A percentile compares a stretch with the other conserved stretches of the same genome.
phyloP scores from a whole-genome alignment of 2,797 vertebrate species.

The Syngnathus acus region DNA sequence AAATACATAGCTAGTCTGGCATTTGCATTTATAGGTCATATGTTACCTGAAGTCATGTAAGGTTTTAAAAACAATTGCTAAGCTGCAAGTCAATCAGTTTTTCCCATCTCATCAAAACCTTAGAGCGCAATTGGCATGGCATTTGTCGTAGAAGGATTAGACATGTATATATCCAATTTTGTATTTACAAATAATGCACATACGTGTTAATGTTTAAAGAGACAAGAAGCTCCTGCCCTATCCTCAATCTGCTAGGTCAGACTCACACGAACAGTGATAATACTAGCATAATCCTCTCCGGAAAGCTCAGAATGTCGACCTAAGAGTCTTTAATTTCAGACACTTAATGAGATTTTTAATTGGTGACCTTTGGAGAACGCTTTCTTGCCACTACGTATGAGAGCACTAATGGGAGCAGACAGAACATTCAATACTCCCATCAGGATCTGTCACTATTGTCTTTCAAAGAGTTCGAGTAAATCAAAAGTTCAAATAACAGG shows the following conservation, averaged over 20 bases:
- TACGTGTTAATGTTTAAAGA: conserved; percentile 14
- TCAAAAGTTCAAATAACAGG: not conserved
- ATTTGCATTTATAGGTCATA: conserved; percentile 23
- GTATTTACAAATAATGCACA: not conserved
- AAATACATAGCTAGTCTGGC: not conserved
- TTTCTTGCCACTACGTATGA: conserved; percentile 51
- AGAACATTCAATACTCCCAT: conserved; percentile 26
- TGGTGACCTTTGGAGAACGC: conserved; percentile 68
- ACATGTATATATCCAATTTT: not conserved
- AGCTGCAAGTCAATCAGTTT: not conserved
- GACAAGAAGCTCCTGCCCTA: conserved; percentile 39
- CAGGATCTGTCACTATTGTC: conserved; percentile 21
- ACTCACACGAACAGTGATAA: conserved; percentile 24
- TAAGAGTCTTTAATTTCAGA: conserved; percentile 68
- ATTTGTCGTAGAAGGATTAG: not conserved
- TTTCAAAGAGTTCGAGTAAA: not conserved
- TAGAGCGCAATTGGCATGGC: not conserved
- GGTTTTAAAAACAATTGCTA: not conserved
- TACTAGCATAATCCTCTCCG: conserved; percentile 55
- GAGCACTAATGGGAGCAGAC: conserved; percentile 43
- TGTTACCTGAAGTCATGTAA: conserved; percentile 35
- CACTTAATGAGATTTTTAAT: conserved; percentile 77
- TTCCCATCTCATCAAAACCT: not conserved
- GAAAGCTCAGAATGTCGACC: conserved; percentile 60
- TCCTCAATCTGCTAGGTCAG: conserved; percentile 44